Base-by-base conservation (phyloP, 2,113 vertebrate genomes). In the Rhinogobius similis region DNA sequence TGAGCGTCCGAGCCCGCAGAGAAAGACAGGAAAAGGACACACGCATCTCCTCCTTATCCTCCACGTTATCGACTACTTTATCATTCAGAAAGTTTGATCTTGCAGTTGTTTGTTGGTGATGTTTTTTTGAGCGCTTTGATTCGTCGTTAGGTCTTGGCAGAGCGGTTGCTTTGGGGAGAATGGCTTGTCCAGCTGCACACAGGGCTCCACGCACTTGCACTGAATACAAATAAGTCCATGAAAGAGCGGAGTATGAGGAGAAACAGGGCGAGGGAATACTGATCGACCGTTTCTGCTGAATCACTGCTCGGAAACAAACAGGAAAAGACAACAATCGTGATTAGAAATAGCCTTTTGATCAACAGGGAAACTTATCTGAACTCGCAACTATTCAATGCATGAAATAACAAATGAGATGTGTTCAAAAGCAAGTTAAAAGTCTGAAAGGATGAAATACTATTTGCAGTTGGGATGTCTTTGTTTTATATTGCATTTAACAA, bases 171-270 rank as follows among this genome's bases (percentile, higher is more conserved):
- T 59, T 59, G 26, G 56, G 29, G 7, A 59, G 59, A 67, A 67
- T 67, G 69, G 74, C 77, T 76, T 72, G 67, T 82, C 68, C 79
- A 83, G 80, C 81, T 88, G 87, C 85, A 84, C 39, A 82, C 72
- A 73, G 81, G 82, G 11, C 82, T 86, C 79, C 72, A 73, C 74
- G 73, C 72, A 80, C 13, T 75, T 63, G n/a, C 4, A 32, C 48
- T 67, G 89, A 89, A 92, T 90, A 88, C 87, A 86, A 88, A 92
- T 87, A 39, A 11, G 44, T 65, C 73, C 36, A 77, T 87, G 88
- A 89, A 88, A 89, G 80, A 70, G 58, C 64, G 0, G 50, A 76
- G 82, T 69, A 67, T 78, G 53, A 29, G 71, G 67, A 62, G 71
- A 70, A 79, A 73, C 70, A 24, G 10, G 18, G 38, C 29, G 75